Percentiles rank a stretch among this genome's conserved stretches.
Conservation (phyloP, 2,113 vertebrate genomes). For the Oreochromis tanganicae region DNA sequence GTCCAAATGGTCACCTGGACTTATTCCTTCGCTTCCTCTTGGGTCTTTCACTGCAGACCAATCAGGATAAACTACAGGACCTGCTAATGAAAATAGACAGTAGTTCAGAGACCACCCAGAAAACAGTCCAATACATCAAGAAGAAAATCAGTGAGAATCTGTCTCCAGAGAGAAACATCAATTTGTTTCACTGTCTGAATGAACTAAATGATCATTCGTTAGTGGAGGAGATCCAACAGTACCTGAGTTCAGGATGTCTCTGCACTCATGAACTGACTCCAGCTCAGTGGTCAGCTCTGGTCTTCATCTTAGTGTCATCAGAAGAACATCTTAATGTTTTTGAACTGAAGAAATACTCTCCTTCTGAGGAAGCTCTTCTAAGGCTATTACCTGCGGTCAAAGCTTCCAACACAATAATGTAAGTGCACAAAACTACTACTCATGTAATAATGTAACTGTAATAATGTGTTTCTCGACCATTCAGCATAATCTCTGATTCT, state of each 20-base stretch:
- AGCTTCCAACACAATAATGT: conserved; percentile 11
- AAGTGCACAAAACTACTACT: neutral
- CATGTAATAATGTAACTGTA: neutral
- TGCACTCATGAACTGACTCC: neutral
- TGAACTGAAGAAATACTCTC: neutral
- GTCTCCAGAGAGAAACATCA: neutral
- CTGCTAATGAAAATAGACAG: neutral
- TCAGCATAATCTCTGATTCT: neutral
- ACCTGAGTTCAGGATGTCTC: neutral
- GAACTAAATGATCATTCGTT: neutral
- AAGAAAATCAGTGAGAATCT: neutral
- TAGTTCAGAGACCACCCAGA: neutral
- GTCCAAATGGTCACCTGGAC: neutral
- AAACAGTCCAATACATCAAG: neutral
- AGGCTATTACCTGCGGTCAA: neutral
- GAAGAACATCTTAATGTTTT: neutral
- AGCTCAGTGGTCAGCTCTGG: conserved; percentile 20
- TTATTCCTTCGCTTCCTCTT: conserved; percentile 1
- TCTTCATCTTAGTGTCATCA: conserved; percentile 13
- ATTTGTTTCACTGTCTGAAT: neutral
- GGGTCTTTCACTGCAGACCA: neutral
- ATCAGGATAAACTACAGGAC: neutral
- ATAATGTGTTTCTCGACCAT: neutral
- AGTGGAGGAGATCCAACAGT: neutral
- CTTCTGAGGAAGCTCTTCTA: neutral